Percentiles rank a stretch among this genome's conserved stretches.
Conservation (phyloP, 2,888 invertebrate genomes). For the Quadroppia sp. region DNA sequence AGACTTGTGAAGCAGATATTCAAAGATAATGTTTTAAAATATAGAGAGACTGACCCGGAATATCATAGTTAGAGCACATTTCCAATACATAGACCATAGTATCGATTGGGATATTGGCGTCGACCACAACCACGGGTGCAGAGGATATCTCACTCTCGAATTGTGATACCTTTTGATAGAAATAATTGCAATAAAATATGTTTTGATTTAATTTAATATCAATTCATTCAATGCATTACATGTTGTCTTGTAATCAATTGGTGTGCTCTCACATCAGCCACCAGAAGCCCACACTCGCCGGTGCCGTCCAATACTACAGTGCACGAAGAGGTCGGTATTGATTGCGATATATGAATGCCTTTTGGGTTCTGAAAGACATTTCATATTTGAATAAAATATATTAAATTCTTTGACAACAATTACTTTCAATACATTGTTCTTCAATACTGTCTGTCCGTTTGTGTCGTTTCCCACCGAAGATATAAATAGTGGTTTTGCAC, state of each 20-base stretch:
- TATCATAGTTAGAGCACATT: conserved; percentile 60
- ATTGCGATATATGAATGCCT: conserved; percentile 7
- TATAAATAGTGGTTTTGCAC: conserved; percentile 63
- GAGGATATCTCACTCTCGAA: conserved; percentile 60
- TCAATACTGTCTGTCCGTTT: conserved; percentile 50
- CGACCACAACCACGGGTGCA: conserved; percentile 72
- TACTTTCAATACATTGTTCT: conserved; percentile 52
- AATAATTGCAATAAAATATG: conserved; percentile 46
- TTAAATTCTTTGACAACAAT: neutral
- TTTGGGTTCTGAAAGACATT: neutral
- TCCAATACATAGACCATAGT: conserved; percentile 64
- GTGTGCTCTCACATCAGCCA: conserved; percentile 82
- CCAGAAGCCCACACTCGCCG: conserved; percentile 73
- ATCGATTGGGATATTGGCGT: conserved; percentile 71
- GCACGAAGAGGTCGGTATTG: conserved; percentile 65
- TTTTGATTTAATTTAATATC: neutral
- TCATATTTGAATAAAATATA: neutral
- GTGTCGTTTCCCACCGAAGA: conserved; percentile 72
- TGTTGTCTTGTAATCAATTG: conserved; percentile 63
- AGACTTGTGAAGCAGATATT: no score
- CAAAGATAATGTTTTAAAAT: no score
- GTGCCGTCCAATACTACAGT: conserved; percentile 66
- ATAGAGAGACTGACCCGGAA: conserved; percentile 56
- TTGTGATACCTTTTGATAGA: conserved; percentile 59
- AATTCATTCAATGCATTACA: conserved; percentile 56